Conservation (phyloP, 2,888 invertebrate genomes). For the Syrista parreyssii region DNA sequence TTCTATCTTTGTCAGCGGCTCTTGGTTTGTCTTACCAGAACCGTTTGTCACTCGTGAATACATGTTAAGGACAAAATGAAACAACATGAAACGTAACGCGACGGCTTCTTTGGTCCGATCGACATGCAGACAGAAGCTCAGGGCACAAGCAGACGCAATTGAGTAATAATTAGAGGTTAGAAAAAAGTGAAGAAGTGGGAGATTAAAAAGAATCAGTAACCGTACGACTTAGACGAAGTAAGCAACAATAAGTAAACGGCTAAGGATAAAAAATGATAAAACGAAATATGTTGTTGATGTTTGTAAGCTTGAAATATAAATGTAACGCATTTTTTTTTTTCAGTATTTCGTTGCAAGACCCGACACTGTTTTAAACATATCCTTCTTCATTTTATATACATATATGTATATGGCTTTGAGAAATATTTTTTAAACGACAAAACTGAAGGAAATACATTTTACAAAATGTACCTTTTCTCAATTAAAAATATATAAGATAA, state of each 20-base stretch:
- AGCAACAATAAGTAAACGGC: constrained; percentile 21
- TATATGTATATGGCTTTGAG: no score
- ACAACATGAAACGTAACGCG: no score
- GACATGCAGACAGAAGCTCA: constrained; percentile 26
- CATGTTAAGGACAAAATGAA: background rate
- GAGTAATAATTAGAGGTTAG: constrained; percentile 25
- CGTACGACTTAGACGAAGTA: constrained; percentile 25
- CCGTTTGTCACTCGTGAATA: background rate
- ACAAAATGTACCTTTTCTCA: no score
- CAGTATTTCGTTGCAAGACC: background rate
- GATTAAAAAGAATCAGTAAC: constrained; percentile 24
- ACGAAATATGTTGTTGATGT: constrained; percentile 61
- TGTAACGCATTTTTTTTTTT: constrained; percentile 58
- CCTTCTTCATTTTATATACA: background rate
- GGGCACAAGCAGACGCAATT: constrained; percentile 37
- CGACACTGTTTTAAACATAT: background rate
- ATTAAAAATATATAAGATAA: no score
- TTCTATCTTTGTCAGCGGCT: background rate
- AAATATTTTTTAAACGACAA: background rate
- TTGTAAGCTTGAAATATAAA: constrained; percentile 65
- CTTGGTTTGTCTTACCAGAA: background rate
- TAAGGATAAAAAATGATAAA: constrained; percentile 20
- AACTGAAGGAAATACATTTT: no score
- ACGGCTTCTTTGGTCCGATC: background rate
- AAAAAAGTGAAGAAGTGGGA: background rate